phyloP scores from a whole-genome alignment of 2,797 vertebrate species.

The Macrochelys suwanniensis region DNA sequence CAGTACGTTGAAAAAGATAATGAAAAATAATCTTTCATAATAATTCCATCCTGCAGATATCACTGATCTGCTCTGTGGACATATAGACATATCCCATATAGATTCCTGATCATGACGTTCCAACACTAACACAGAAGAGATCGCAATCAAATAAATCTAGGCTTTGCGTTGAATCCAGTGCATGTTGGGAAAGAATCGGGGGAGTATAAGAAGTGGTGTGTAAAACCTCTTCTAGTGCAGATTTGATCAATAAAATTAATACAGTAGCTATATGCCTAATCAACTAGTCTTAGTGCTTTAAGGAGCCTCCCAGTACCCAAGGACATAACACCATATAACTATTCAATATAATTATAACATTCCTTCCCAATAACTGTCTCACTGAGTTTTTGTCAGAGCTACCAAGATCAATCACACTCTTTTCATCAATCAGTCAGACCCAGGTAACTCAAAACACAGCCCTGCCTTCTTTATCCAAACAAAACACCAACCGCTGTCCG shows the following conservation, averaged over 20 bases:
- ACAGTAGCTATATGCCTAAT: neutral
- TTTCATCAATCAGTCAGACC: neutral
- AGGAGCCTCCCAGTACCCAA: neutral
- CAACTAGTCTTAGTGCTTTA: neutral
- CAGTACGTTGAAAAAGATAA: neutral
- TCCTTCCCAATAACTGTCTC: neutral
- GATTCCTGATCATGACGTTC: neutral
- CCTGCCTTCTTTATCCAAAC: neutral
- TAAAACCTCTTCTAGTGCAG: neutral
- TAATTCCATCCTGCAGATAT: neutral
- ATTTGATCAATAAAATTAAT: neutral
- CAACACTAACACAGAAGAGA: neutral
- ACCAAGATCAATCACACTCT: neutral
- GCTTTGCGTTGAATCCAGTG: neutral
- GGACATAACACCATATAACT: neutral
- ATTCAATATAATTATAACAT: neutral
- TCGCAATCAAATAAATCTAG: neutral
- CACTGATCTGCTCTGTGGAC: neutral
- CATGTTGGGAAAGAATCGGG: neutral
- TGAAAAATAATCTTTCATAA: neutral
- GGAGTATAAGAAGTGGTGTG: accelerated
- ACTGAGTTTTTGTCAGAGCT: neutral
- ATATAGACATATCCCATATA: neutral
- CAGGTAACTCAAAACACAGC: neutral
- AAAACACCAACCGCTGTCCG: neutral